Evolutionary conservation across 2,797 vertebrate species (phyloP), one percentile per base, ranked within the genome.

Genomic region (Scomberomorus guttatus): DNA sequence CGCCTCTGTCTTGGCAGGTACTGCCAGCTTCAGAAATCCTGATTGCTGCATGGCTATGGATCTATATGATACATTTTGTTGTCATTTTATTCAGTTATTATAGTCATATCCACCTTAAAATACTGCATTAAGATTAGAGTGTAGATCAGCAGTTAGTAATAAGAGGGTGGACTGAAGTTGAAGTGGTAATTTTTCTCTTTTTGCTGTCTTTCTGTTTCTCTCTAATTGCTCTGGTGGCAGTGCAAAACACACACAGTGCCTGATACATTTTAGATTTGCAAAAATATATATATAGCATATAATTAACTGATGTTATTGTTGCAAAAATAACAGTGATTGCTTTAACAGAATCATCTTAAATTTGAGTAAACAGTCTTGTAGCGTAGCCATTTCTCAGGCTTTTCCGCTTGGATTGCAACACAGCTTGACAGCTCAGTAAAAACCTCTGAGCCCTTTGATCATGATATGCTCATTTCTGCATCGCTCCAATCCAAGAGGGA

Each of bases 381-480:
- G 70, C 52, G 3, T n/a, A 70, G 70, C 69, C 70, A 60, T 82
- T 87, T 73, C 79, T 79, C 64, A n/a, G 44, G 68, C 37, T 79
- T 85, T 89, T 83, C 83, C 4, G 54, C 83, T 82, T 68, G 12
- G 74, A 82, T 80, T 81, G 79, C 65, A 50, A 59, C 44, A 11
- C 66, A 88, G 77, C 81, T 76, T 87, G 87, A 90, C 67, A 81
- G 84, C 81, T 83, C 74, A 63, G 83, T 80, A 63, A 87, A 90
- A 92, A 78, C 71, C 76, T 87, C 64, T 61, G 74, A 90, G 84
- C 72, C 76, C 75, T 93, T 92, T 91, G 82, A 89, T 92, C 90
- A 85, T 74, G 76, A 87, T 77, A 86, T 65, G 77, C 81, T 92
- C 79, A 83, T 87, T 80, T 86, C 78, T 72, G 77, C 77, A 48